Conservation (phyloP, 2,888 invertebrate genomes). For the Metacarcinus magister region DNA sequence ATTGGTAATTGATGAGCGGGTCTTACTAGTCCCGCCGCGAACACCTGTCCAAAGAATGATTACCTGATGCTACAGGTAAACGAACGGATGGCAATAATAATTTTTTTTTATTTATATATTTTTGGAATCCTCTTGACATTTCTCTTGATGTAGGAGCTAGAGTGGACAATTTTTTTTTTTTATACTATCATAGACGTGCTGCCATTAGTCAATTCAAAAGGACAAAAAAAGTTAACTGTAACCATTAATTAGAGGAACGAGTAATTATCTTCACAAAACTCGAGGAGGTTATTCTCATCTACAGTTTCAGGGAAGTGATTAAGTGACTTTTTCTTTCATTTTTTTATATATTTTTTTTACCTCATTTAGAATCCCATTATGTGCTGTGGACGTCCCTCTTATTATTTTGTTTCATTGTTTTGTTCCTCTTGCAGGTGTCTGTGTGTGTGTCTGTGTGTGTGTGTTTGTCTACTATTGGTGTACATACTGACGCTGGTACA, state of each 20-base stretch:
- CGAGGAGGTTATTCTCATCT: background rate
- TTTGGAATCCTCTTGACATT: background rate
- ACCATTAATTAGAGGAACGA: background rate
- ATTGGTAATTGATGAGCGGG: conserved; percentile 18
- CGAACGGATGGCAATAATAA: background rate
- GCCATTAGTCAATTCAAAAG: background rate
- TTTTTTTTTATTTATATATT: background rate
- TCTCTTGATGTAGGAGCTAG: background rate
- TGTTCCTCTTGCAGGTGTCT: background rate
- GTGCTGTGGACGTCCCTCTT: background rate
- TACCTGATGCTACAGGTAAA: background rate
- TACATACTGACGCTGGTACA: background rate
- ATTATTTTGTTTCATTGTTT: background rate
- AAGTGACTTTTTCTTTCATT: background rate
- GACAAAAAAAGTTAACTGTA: background rate
- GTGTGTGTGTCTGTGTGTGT: background rate
- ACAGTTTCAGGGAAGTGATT: conserved; percentile 15
- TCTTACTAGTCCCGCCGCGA: background rate
- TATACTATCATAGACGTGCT: background rate
- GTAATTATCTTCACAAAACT: background rate
- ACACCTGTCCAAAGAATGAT: background rate
- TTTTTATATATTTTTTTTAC: background rate
- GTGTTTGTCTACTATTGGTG: background rate
- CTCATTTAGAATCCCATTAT: background rate
- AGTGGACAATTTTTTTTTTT: background rate